These are phyloP conservation scores for Drosophila santomea DNA, from an alignment of 1,140 invertebrate genomes.

Conservation along the genomic window DNA sequence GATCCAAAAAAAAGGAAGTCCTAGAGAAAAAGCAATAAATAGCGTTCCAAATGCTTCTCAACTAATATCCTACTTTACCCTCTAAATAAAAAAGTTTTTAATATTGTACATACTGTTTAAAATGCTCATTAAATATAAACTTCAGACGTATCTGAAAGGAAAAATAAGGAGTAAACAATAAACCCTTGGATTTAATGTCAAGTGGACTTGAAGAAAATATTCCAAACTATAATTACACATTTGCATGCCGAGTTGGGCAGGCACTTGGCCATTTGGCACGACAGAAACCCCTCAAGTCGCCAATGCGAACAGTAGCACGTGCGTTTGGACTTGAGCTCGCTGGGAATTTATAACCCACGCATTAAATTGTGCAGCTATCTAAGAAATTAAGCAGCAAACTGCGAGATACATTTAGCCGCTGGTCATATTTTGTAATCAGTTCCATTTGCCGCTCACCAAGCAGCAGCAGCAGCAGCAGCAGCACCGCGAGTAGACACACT, in stretches of 20 bases:
- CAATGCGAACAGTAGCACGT: slow-evolving; percentile 66
- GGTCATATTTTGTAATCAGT: slow-evolving; percentile 83
- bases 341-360: slow-evolving; percentile 73
- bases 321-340: slow-evolving; percentile 34
- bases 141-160: neutral
- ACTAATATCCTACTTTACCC: no score
- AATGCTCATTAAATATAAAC: no score
- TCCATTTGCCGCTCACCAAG: slow-evolving; percentile 76
- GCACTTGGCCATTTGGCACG: slow-evolving; percentile 17
- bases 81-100: no score
- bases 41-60: no score
- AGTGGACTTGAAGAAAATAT: neutral
- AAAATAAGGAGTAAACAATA: neutral
- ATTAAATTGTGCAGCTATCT: slow-evolving; percentile 68
- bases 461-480: neutral
- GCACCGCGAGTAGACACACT: slow-evolving; percentile 26
- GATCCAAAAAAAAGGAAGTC: no score
- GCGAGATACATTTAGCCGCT: slow-evolving; percentile 79
- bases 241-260: slow-evolving; percentile 18
- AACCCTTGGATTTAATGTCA: neutral
- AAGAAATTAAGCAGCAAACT: slow-evolving; percentile 80
- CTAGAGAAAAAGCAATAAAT: no score
- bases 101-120: no score
- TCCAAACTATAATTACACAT: slow-evolving; percentile 1
- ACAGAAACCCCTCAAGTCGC: slow-evolving; percentile 23